Base-by-base conservation (phyloP, 2,113 vertebrate genomes). In the Phycodurus eques region DNA sequence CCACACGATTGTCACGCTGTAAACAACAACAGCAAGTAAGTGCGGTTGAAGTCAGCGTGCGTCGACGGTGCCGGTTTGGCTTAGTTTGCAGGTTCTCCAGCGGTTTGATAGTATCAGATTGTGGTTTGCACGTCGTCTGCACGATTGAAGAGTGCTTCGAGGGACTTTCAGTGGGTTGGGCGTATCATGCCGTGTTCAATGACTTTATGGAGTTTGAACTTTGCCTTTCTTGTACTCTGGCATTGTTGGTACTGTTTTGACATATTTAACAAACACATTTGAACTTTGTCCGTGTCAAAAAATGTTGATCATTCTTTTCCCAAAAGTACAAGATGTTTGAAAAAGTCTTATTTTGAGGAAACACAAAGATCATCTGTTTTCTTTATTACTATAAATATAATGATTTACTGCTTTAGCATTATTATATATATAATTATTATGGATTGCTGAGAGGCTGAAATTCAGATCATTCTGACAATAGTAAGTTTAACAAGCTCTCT, bases 131-230 rank as follows among this genome's bases (percentile, higher is more conserved):
- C 27, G 27, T 27, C 27, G 17, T 70, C 61, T 33, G 35, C 6
- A 31, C 3, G 1, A 20, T 39, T 74, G 42, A 56, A 8, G 49
- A 17, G 0, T 1, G 10, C 35, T 35, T 68, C 22, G 13, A 19
- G 10, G 19, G 2, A 62, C 14, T 42, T 0, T 49, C 1, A 9
- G 3, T 3, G 8, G 49, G 31, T 67, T 15, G 14, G 13, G 49
- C 57, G 57, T 33, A 17, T 31, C 66, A 43, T 64, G 64, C 14
- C 62, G 0, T 57, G 3, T 7, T 54, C 7, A 51, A 74, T 72
- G 14, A 78, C 5, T 66, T 76, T 53, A 63, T 57, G 71, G 72
- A 62, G 61, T 74, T 76, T 61, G 72, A 49, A 77, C 79, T 79
- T 85, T 82, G 76, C 66, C 63, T 33, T 0, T 68, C 20, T 53